Conservation (phyloP, 2,797 vertebrate species). For the Pantherophis vulpinus region DNA sequence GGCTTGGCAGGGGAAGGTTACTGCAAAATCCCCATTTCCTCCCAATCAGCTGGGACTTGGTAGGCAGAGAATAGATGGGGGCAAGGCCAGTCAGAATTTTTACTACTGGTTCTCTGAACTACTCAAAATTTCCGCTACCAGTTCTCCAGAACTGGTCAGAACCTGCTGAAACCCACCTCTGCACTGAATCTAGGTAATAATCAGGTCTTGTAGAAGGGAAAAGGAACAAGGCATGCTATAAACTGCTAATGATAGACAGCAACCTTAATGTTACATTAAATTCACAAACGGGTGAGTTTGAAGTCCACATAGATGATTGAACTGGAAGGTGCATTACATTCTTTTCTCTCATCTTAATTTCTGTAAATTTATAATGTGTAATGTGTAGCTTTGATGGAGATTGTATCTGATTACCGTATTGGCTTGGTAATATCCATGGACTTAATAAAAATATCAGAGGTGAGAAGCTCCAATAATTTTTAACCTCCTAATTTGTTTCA, state of each 20-base stretch:
- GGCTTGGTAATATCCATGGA: neutral
- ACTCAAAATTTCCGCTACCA: no score
- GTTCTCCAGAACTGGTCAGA: no score
- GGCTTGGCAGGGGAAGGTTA: no score
- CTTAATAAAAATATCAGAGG: neutral
- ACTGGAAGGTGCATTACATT: neutral
- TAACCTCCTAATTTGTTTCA: neutral
- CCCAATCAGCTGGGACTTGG: no score
- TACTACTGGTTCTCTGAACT: no score
- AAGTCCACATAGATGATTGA: neutral
- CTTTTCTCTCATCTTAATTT: neutral
- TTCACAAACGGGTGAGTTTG: neutral
- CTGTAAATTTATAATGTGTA: neutral
- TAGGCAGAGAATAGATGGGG: no score
- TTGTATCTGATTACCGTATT: neutral
- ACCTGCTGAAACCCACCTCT: neutral
- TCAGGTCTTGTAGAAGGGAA: no score
- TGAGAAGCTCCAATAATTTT: neutral
- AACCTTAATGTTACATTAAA: neutral
- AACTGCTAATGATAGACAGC: neutral
- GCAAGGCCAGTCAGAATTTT: no score
- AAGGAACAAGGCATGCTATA: neutral
- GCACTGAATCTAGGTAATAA: neutral
- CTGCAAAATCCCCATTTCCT: no score
- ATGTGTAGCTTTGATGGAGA: neutral